Base-by-base conservation (phyloP, 2,113 vertebrate species). In the Saiga tatarica region DNA sequence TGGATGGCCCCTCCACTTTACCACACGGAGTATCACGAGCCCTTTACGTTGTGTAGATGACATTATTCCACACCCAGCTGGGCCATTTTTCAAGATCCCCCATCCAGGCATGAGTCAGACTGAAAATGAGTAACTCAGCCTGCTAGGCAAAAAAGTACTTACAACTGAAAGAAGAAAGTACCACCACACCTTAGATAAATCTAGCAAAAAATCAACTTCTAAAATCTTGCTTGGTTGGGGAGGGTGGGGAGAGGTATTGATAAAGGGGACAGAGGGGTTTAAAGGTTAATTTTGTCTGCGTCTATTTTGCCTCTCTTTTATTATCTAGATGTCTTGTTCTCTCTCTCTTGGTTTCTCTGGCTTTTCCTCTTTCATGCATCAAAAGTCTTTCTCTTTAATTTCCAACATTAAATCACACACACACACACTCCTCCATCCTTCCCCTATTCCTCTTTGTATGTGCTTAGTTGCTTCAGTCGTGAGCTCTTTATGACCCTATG, bases 81-180 rank as follows among this genome's bases (percentile, higher is more conserved):
- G 79, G 59, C 90, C 76, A 78, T 94, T 94, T 81, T 95, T 96
- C 82, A 95, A 90, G 85, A 92, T 90, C 74, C 21, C 79, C 67
- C 67, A 71, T 93, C 91, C 76, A 97, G 76, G 55, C 60, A 64
- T 91, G 93, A 96, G 86, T 96, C 95, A 97, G 88, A 67, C 15
- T 81, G 39, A 96, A 55, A 93, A 95, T 71, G 71, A 96, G 36
- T 67, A 90, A 97, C 28, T 96, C 88, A 79, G 36, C 12, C 81
- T 93, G 26, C 36, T 87, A 67, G 62, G 36, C 81, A 71, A 81
- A 88, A 67, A 74, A 50, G 25, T 39, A 36, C 45, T 67, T 50
- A 47, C 30, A 76, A 85, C 23, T n/a, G 30, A 93, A 92, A 52
- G 82, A 95, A 83, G 60, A 89, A 94, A 93, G 57, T 94, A 23